Conservation (phyloP, 2,797 vertebrate genomes). For the Anguilla marmorata region DNA sequence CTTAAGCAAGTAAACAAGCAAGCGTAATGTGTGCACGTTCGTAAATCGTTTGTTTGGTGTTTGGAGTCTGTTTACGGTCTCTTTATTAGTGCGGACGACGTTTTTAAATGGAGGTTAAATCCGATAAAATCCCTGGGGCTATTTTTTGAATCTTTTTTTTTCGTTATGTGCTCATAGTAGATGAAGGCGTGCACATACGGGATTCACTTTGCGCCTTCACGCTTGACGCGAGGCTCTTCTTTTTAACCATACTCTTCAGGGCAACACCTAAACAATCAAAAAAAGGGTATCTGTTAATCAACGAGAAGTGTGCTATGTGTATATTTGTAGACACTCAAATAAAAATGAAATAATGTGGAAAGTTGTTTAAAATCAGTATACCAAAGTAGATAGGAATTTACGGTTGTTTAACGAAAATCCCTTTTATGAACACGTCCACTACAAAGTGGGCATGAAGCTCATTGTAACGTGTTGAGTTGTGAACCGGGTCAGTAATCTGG, state of each 20-base stretch:
- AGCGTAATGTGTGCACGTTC: neutral
- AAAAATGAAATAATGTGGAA: neutral
- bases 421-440: neutral
- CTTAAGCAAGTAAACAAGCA: neutral
- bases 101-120: constrained; percentile 9
- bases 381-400: neutral
- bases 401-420: neutral
- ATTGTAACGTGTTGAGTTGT: neutral
- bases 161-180: neutral
- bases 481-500: neutral
- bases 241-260: too few species aligned
- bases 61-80: neutral
- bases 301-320: neutral
- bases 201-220: neutral
- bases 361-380: neutral
- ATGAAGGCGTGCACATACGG: neutral
- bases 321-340: neutral
- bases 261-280: too few species aligned
- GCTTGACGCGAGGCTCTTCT: neutral
- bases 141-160: neutral
- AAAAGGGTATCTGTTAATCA: neutral
- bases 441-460: neutral
- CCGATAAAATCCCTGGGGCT: neutral
- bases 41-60: neutral
- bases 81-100: neutral